Evolutionary conservation across 2,888 invertebrate species (phyloP).

Genomic region (Spilarctia lutea): DNA sequence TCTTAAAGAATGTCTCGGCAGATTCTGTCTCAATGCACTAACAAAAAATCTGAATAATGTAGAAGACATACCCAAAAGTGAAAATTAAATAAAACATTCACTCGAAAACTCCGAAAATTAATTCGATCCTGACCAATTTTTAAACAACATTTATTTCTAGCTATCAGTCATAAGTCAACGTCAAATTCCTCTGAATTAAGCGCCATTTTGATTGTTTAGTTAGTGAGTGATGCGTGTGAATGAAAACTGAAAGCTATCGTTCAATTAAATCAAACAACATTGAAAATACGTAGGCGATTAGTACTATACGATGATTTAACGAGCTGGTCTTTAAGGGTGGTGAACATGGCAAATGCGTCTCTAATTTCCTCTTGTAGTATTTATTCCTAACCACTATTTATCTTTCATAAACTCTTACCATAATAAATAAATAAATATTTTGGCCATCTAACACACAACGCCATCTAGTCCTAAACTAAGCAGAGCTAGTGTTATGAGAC

Average conservation of each 20-base stretch:
- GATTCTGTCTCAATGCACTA: slow-evolving; percentile 67
- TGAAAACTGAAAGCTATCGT: neutral
- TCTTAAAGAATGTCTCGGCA: slow-evolving; percentile 68
- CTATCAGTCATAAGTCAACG: neutral
- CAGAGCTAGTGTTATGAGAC: too few species aligned
- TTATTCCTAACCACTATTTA: too few species aligned
- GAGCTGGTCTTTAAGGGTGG: too few species aligned
- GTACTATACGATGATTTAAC: too few species aligned
- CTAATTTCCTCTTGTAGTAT: too few species aligned
- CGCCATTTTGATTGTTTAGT: neutral
- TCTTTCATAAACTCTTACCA: too few species aligned
- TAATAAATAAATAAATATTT: too few species aligned
- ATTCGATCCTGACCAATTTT: neutral
- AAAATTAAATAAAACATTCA: slow-evolving; percentile 19
- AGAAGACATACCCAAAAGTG: slow-evolving; percentile 76
- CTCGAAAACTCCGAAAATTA: slow-evolving; percentile 9
- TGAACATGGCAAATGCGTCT: too few species aligned
- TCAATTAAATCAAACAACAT: too few species aligned
- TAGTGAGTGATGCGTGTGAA: neutral
- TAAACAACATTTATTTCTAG: neutral
- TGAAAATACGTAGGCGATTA: too few species aligned
- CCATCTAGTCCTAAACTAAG: too few species aligned
- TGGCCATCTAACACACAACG: too few species aligned
- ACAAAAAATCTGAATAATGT: slow-evolving; percentile 73
- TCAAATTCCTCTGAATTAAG: neutral